Base-by-base conservation (phyloP, 1,140 invertebrate genomes). In the Mamestra configurata region DNA sequence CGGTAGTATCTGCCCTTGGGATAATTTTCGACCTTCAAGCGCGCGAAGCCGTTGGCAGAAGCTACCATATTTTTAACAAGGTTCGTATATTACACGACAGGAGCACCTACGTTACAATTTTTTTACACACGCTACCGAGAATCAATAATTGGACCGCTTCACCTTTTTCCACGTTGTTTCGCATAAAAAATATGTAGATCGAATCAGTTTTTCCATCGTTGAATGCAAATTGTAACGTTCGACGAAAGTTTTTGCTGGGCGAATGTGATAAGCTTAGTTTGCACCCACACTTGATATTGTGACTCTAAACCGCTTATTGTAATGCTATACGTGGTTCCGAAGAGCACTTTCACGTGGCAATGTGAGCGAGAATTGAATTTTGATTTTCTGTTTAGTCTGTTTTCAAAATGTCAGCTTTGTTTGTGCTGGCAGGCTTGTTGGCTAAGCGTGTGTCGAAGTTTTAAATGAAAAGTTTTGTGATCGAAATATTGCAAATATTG, bases 261-360 rank as follows among this genome's bases (percentile, higher is more conserved):
- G 31, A 7, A 37, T 10, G 59, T 24, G 31, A 35, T 61, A 61
- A 35, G 27, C 31, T 7, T 18, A 18, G 13, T 15, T 18, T 10
- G 59, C 31, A 13, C 3, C 18, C 51, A 31, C 55, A 15, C 55
- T 59, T 59, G 37, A 40, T 27, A 18, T 27, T 31, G 53, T 59
- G 55, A 59, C 55, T 59, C 13, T 61, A 61, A 61, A 35, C 27
- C 59, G 22, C 53, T 57, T 57, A 57, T 57, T 57, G 22, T 4
- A 24, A 49, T n/a, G 22, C 53, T 57, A 10, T n/a, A n/a, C n/a
- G n/a, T n/a, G n/a, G n/a, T n/a, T n/a, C n/a, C 20, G 22, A 24
- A 57, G 20, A 27, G 53, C 53, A 57, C 11, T 57, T 57, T 24
- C 20, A 24, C 22, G 53, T 57, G 13, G 11, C 13, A 24, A 27